Conservation (phyloP, 1,140 invertebrate species). For the Vollenhovia emeryi region DNA sequence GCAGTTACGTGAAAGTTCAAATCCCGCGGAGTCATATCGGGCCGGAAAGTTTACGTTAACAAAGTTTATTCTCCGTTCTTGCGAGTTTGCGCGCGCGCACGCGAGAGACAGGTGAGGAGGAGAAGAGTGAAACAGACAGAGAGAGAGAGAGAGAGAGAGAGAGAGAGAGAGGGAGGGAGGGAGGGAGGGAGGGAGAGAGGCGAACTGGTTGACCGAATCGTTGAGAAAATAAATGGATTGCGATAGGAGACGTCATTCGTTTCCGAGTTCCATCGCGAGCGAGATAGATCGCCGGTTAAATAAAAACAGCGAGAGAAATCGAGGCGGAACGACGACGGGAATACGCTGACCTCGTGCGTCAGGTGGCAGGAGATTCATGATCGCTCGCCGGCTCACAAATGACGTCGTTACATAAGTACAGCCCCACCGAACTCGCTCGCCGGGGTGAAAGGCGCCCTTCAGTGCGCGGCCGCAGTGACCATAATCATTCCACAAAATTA, state of each 20-base stretch:
- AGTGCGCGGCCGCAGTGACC: conserved; percentile 42
- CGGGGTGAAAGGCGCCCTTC: conserved; percentile 58
- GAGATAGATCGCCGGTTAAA: conserved; percentile 62
- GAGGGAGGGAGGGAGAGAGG: not conserved
- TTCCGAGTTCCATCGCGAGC: conserved; percentile 32
- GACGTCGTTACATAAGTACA: conserved; percentile 74
- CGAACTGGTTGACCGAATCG: conserved; percentile 20
- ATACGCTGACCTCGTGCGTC: conserved; percentile 63
- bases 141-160: not conserved
- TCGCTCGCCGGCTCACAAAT: conserved; percentile 65
- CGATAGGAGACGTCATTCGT: conserved; percentile 44
- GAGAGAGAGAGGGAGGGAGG: not conserved
- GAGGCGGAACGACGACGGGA: conserved; percentile 49
- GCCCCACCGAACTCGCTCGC: conserved; percentile 35
- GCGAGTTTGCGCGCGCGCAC: not conserved
- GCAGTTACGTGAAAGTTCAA: conserved; percentile 25
- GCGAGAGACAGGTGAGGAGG: too few relatives aligned
- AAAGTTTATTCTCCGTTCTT: conserved; percentile 44
- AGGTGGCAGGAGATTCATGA: conserved; percentile 71
- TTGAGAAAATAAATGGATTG: conserved; percentile 46
- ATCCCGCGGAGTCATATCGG: conserved; percentile 28
- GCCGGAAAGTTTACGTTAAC: conserved; percentile 42
- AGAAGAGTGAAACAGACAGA: too few relatives aligned
- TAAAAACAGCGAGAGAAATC: conserved; percentile 60
- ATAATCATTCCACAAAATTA: conserved; percentile 64